Conservation (phyloP, 2,888 invertebrate genomes). For the Phaedon cochleariae region DNA sequence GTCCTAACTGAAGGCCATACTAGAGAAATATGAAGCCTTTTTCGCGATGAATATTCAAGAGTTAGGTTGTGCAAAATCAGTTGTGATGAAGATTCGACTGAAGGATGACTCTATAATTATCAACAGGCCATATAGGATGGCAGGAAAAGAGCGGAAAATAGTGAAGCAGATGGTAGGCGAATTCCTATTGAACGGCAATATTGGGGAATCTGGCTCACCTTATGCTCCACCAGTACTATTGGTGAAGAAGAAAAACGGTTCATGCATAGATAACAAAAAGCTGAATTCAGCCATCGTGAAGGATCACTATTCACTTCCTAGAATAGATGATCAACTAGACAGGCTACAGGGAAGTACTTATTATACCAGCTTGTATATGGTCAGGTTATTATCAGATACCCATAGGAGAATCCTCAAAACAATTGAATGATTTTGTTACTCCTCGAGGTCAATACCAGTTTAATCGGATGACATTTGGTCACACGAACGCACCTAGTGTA, state of each 20-base stretch:
- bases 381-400: conserved; percentile 51
- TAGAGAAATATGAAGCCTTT: neutral
- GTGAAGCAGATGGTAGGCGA: neutral
- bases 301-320: conserved; percentile 50
- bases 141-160: neutral
- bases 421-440: conserved; percentile 50
- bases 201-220: neutral
- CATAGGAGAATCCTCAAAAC: conserved; percentile 42
- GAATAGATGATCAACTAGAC: conserved; percentile 51
- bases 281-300: conserved; percentile 50
- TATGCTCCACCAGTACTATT: conserved; percentile 24
- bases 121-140: neutral
- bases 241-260: conserved; percentile 41
- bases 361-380: conserved; percentile 50
- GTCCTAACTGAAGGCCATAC: neutral
- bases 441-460: conserved; percentile 53
- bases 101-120: neutral
- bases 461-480: conserved; percentile 17
- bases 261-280: conserved; percentile 47
- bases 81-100: neutral
- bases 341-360: conserved; percentile 40
- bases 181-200: neutral
- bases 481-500: conserved; percentile 49
- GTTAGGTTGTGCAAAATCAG: neutral
- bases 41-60: neutral